A percentile compares a stretch with the other conserved stretches of the same genome.
Conservation (phyloP, 2,888 invertebrate species). For the Dolomedes plantarius region DNA sequence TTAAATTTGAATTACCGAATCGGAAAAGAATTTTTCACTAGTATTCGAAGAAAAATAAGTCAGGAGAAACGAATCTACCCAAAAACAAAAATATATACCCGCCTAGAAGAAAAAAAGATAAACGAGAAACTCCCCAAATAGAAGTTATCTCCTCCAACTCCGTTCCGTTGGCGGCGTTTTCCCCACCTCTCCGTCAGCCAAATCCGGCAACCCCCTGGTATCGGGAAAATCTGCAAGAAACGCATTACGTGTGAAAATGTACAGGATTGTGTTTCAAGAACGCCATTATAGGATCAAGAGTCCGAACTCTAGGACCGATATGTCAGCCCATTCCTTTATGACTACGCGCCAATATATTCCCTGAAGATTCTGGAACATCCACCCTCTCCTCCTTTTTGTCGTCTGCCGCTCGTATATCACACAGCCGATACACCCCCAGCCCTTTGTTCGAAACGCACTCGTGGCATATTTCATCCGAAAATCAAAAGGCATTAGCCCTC, state of each 20-base stretch:
- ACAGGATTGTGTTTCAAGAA: constrained; percentile 70
- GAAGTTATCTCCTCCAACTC: too few species aligned
- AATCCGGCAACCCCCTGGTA: constrained; percentile 42
- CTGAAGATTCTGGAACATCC: constrained; percentile 37
- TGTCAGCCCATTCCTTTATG: constrained; percentile 67
- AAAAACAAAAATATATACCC: too few species aligned
- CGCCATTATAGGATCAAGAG: constrained; percentile 71
- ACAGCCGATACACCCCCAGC: constrained; percentile 52
- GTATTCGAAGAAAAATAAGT: too few species aligned
- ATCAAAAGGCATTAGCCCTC: constrained; percentile 69
- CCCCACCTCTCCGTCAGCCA: constrained; percentile 10
- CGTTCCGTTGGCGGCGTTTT: constrained; percentile 30
- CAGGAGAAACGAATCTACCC: too few species aligned
- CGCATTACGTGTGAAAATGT: constrained; percentile 71
- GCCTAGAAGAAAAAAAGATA: too few species aligned
- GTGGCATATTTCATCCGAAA: constrained; percentile 68
- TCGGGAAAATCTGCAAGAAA: constrained; percentile 70
- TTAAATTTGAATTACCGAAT: too few species aligned
- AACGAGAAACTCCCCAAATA: too few species aligned
- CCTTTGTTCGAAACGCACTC: constrained; percentile 52
- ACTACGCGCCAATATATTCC: constrained; percentile 69
- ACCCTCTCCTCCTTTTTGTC: constrained; percentile 55
- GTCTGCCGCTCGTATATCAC: constrained; percentile 66
- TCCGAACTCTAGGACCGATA: constrained; percentile 60
- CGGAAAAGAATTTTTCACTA: too few species aligned